Base-by-base conservation (phyloP, 2,888 invertebrate genomes). In the Melanchra persicariae region DNA sequence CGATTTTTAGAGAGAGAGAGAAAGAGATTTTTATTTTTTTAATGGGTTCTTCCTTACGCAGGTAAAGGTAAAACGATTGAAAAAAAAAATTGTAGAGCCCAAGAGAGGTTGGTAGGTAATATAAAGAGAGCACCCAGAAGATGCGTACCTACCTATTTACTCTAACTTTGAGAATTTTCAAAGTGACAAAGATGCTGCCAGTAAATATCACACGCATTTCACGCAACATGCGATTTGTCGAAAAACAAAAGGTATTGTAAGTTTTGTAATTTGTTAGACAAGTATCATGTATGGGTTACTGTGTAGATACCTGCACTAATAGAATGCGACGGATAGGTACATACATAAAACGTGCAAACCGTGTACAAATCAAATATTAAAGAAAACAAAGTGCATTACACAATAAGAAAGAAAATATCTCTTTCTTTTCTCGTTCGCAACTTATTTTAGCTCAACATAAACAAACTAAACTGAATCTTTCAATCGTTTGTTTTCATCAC, bases 401-500 rank as follows among this genome's bases (percentile, higher is more conserved):
- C n/a, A 74, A 62, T 9, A 63, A 60, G 5, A 43, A 70, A 15
- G 1, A 47, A 57, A 15, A 26, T 8, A 47, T 19, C 2, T 45
- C 3, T 26, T 0, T 37, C 4, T 49, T 57, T 34, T 26, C 22
- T 43, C 49, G 8, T 34, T 51, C 55, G n/a, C 24, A 40, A 45
- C 19, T 54, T 30, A 45, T 76, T 72, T 60, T 57, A 64, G 54
- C 49, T 12, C n/a, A 65, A 54, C n/a, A 34, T 30, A 62, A 74
- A 79, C 74, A 45, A 45, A 51, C 45, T 2, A 22, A 30, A 73
- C 24, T n/a, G 34, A 57, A 62, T 66, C 12, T 8, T 49, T 49
- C 34, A 52, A 75, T 75, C 43, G 15, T 74, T 77, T 65, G 54
- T 81, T 81, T 69, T 77, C 64, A 58, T 77, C 70, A 57, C 45